phyloP scores from a whole-genome alignment of 2,797 vertebrate genomes.

The Platyrinchus mystaceus region DNA sequence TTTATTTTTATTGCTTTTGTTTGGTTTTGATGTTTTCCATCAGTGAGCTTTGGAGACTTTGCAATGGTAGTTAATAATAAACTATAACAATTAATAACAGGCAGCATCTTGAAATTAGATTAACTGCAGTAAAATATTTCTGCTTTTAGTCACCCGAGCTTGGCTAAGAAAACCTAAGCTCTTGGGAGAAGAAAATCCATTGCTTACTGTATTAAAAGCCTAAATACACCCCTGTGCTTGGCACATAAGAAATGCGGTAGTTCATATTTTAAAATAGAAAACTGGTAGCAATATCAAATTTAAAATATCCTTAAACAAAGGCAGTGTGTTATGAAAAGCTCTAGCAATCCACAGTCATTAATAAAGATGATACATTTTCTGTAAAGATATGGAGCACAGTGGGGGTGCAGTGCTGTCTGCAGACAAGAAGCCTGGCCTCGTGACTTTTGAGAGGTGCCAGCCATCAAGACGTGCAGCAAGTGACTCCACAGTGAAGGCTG shows the following conservation, averaged over 20 bases:
- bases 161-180: neutral
- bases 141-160: neutral
- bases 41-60: neutral
- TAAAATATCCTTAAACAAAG: slow-evolving; percentile 13
- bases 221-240: neutral
- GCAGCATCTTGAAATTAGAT: slow-evolving; percentile 26
- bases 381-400: neutral
- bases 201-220: neutral
- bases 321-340: neutral
- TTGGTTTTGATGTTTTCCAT: slow-evolving; percentile 25
- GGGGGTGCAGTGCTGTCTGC: neutral
- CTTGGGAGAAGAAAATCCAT: neutral
- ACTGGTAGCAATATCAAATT: neutral
- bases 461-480: neutral
- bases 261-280: neutral
- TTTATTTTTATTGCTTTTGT: slow-evolving; percentile 22
- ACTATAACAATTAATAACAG: slow-evolving; percentile 33
- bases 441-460: neutral
- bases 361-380: neutral
- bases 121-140: slow-evolving; percentile 27
- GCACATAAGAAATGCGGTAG: neutral
- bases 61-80: slow-evolving; percentile 37
- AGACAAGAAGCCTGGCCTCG: neutral
- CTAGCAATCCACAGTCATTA: neutral
- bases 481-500: neutral